Percentiles rank a stretch among this genome's conserved stretches.
Conservation (phyloP, 2,797 vertebrate genomes). For the Hydrophis major region DNA sequence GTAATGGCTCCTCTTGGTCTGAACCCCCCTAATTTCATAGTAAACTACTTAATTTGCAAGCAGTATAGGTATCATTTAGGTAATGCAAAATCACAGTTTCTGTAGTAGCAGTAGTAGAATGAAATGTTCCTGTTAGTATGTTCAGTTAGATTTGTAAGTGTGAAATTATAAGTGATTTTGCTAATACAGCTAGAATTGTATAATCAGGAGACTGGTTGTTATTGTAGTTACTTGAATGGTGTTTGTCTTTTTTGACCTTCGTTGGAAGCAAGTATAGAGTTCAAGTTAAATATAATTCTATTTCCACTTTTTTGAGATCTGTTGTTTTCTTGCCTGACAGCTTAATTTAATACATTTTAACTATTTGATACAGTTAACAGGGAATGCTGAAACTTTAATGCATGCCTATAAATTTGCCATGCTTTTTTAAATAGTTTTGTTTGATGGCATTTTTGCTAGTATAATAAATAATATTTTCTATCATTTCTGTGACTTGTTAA, state of each 20-base stretch:
- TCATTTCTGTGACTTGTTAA: neutral
- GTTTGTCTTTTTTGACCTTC: neutral
- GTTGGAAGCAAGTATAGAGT: neutral
- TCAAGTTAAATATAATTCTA: neutral
- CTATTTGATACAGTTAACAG: neutral
- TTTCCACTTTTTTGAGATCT: neutral
- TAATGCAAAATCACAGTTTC: constrained; percentile 10
- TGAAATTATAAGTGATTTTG: constrained; percentile 8
- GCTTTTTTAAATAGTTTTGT: neutral
- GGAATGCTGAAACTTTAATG: neutral
- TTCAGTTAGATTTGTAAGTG: neutral
- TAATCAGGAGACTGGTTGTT: neutral
- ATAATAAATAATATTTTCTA: neutral
- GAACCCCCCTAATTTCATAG: neutral
- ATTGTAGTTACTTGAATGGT: neutral
- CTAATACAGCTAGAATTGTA: neutral
- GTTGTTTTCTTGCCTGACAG: neutral
- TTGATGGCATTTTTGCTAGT: neutral
- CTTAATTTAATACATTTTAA: neutral
- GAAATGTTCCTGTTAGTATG: constrained; percentile 10
- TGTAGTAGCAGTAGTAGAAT: constrained; percentile 22
- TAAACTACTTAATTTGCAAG: constrained; percentile 25
- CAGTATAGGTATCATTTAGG: constrained; percentile 13
- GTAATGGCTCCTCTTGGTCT: neutral
- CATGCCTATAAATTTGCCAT: neutral